Conservation (phyloP, 2,888 invertebrate genomes). For the Athalia cordata region DNA sequence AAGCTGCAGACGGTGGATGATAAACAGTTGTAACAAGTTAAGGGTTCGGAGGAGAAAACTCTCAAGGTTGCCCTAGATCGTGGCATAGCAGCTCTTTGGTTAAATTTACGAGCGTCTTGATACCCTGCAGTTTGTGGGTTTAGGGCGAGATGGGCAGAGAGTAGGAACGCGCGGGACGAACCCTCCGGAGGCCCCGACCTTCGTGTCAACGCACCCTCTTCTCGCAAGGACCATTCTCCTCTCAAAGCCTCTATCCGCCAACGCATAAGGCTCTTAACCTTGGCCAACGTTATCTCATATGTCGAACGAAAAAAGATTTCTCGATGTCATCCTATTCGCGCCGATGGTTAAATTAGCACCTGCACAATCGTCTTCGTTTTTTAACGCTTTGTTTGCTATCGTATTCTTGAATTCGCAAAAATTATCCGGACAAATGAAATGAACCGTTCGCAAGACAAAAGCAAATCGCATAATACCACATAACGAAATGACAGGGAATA, state of each 20-base stretch:
- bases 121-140: not conserved
- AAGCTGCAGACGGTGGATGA: not conserved
- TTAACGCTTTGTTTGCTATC: not conserved
- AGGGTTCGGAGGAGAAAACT: not conserved
- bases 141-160: not conserved
- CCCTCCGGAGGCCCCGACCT: conserved; percentile 33
- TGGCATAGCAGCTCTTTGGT: conserved; percentile 1
- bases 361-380: too few relatives aligned
- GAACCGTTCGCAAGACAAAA: not conserved
- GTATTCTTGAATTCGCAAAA: not conserved
- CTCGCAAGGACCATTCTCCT: conserved; percentile 32
- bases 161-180: not conserved
- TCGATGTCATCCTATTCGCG: too few relatives aligned
- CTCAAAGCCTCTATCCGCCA: conserved; percentile 15
- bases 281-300: conserved; percentile 5
- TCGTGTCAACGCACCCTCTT: conserved; percentile 45
- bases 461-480: not conserved
- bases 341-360: too few relatives aligned
- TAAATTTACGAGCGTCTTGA: conserved; percentile 37
- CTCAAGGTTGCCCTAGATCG: conserved; percentile 39
- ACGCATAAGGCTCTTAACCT: conserved; percentile 27
- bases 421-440: not conserved
- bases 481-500: conserved; percentile 23
- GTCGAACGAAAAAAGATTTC: not conserved
- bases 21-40: conserved; percentile 28